Conservation (phyloP, 2,797 vertebrate genomes). For the Dicrostonyx torquatus region DNA sequence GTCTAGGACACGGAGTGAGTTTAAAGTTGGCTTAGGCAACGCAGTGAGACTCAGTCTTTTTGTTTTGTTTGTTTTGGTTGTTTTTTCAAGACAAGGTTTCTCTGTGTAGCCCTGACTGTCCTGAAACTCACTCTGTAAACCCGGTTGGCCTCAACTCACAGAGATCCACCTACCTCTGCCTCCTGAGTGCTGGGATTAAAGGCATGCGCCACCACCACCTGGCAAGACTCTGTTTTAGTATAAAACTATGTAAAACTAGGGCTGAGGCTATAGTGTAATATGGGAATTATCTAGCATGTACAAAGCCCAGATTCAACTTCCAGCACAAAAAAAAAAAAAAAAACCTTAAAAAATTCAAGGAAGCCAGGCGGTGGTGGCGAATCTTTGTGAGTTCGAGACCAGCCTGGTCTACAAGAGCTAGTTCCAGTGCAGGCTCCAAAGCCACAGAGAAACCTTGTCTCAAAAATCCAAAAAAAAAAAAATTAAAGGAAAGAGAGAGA, state of each 20-base stretch:
- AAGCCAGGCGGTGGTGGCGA: too few relatives aligned
- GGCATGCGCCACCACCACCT: not conserved
- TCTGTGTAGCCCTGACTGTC: not conserved
- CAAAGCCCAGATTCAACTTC: not conserved
- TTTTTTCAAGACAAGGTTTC: not conserved
- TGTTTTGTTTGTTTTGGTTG: not conserved
- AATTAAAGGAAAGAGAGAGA: not conserved
- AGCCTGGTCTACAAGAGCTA: too few relatives aligned
- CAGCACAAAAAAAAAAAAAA: not conserved
- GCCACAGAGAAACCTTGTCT: too few relatives aligned
- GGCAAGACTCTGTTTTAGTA: not conserved
- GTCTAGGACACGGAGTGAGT: not conserved
- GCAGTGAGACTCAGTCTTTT: not conserved
- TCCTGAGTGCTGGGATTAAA: too few relatives aligned
- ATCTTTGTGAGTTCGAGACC: too few relatives aligned
- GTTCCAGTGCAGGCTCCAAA: too few relatives aligned
- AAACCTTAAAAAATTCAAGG: too few relatives aligned
- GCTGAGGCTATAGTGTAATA: not conserved
- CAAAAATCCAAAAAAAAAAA: too few relatives aligned
- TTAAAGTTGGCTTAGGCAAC: not conserved
- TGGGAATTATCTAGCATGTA: not conserved
- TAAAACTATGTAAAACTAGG: not conserved
- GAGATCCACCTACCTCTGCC: not conserved
- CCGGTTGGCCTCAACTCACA: not conserved
- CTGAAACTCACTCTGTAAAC: not conserved